Evolutionary conservation across 2,797 vertebrate genomes (phyloP).

Genomic region (Paramormyrops hopkinsi): DNA sequence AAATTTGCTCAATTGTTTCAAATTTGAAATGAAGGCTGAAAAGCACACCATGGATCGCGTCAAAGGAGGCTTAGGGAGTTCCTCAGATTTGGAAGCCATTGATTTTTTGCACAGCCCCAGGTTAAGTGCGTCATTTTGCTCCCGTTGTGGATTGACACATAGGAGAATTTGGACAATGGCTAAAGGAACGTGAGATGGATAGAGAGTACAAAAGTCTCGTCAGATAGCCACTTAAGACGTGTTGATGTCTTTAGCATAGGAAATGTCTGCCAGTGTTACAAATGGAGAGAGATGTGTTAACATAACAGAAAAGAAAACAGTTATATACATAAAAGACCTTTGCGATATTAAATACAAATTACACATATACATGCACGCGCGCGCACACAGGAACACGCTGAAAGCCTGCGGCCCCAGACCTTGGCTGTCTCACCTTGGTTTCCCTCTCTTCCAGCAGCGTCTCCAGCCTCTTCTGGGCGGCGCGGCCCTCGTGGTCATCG

Average conservation of each 20-base stretch:
- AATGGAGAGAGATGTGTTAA: conserved; percentile 78
- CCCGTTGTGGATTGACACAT: conserved; percentile 72
- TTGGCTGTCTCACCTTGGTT: conserved; percentile 84
- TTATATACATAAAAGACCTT: conserved; percentile 67
- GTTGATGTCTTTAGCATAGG: conserved; percentile 70
- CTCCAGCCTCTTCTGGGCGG: conserved; percentile 97
- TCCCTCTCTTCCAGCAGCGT: conserved; percentile 94
- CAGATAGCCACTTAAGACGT: conserved; percentile 76
- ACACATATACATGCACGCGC: conserved; percentile 24
- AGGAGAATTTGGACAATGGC: conserved; percentile 79
- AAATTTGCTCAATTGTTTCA: not conserved
- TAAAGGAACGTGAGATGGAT: conserved; percentile 81
- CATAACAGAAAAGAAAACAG: conserved; percentile 63
- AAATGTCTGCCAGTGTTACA: conserved; percentile 72
- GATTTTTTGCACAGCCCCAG: conserved; percentile 79
- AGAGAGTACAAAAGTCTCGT: conserved; percentile 74
- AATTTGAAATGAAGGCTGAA: not conserved
- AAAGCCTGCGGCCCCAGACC: not conserved
- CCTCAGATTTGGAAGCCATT: conserved; percentile 20
- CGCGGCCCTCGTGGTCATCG: conserved; percentile 94
- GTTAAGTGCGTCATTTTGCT: conserved; percentile 73
- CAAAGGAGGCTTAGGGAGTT: not conserved
- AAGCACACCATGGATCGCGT: not conserved
- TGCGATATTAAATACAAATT: conserved; percentile 40
- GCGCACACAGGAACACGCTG: not conserved